These are phyloP conservation scores for Acleris emargana DNA, from an alignment of 2,888 invertebrate species.

Conservation along the genomic window DNA sequence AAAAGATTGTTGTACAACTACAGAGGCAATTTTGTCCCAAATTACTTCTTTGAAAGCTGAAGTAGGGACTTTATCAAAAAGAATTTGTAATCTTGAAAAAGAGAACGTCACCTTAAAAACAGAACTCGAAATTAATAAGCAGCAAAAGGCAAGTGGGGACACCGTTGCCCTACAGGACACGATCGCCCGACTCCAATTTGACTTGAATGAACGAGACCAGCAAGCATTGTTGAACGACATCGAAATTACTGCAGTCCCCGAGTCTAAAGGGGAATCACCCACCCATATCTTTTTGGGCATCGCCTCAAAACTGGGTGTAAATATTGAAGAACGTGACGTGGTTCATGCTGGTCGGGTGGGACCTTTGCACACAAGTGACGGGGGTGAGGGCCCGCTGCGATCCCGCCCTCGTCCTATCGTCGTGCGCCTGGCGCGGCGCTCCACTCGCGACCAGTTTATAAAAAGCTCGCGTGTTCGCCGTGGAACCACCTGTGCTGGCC, in stretches of 20 bases:
- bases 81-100: too few species aligned
- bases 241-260: not conserved
- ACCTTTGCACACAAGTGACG: not conserved
- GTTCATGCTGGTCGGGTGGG: not conserved
- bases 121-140: too few species aligned
- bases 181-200: too few species aligned
- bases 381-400: too few species aligned
- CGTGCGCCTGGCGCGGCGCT: slow-evolving; percentile 6
- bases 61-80: too few species aligned
- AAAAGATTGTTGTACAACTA: too few species aligned
- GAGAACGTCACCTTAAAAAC: too few species aligned
- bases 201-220: too few species aligned
- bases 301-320: not conserved
- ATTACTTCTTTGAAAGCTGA: too few species aligned
- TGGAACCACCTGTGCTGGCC: not conserved
- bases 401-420: not conserved
- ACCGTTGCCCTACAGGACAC: too few species aligned
- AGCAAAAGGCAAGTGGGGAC: too few species aligned
- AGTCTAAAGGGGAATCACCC: not conserved
- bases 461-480: not conserved
- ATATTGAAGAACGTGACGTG: not conserved
- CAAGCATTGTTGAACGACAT: slow-evolving; percentile 3
- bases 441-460: not conserved
- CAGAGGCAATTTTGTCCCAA: too few species aligned
- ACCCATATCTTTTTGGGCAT: not conserved